Base-by-base conservation (phyloP, 2,888 invertebrate species). In the Amiota mariae region DNA sequence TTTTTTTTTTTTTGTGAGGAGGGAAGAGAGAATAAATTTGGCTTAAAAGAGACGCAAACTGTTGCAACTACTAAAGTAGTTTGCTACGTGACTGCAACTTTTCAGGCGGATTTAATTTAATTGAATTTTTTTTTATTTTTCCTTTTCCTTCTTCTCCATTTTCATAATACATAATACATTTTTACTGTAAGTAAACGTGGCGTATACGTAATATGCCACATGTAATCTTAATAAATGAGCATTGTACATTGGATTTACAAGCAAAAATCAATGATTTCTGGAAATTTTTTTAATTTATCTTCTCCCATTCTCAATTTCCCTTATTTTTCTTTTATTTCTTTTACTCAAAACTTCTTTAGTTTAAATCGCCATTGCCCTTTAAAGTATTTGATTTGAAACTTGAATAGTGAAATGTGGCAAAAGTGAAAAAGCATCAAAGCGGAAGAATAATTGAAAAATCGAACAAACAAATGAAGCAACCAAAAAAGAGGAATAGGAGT, bases 91-190 rank as follows among this genome's bases (percentile, higher is more conserved):
- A 75, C 78, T 77, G 36, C 70, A 79, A 78, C 77, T 82, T 77
- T 72, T 73, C 64, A 48, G 73, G 73, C 76, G 80, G 83, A 85
- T 85, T 82, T 84, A 84, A 81, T 82, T 78, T 84, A 84, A 83
- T 85, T 83, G 85, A 79, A 82, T 85, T 84, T 80, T 85, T 84
- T 80, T 85, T 84, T 6, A 36, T 77, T 61, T n/a, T 54, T 77
- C 70, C 15, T 64, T 36, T 36, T 36, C 36, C 4, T 36, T 36
- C 8, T 6, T 36, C 36, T 36, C 6, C 36, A 36, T 36, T 36
- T 36, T 36, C 2, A 36, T 36, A 36, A 36, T 36, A 36, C 2
- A 36, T 36, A 36, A 36, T 36, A 36, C 8, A 36, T 6, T 36
- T 36, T 36, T 36, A 36, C 4, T 36, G 4, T 36, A 36, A 36